Percentiles rank a stretch among this genome's conserved stretches.
Evolutionary conservation across 2,113 vertebrate species (phyloP).

Genomic region (Oncorhynchus masou): DNA sequence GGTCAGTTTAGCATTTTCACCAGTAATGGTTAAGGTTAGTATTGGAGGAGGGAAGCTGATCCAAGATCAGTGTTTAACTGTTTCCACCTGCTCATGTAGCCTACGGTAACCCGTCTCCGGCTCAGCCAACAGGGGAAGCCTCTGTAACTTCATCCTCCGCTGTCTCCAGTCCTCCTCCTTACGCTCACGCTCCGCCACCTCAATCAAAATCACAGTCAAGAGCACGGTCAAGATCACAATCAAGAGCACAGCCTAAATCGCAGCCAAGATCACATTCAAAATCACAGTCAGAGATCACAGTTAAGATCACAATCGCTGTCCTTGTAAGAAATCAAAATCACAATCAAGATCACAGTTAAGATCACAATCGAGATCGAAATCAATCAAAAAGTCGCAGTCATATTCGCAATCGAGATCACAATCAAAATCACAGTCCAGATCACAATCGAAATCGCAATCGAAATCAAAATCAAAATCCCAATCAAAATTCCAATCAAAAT

Average conservation of each 20-base stretch:
- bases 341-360: too few species aligned
- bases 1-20: too few species aligned
- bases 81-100: slow-evolving; percentile 62
- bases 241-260: too few species aligned
- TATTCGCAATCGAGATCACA: too few species aligned
- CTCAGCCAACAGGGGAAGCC: slow-evolving; percentile 39
- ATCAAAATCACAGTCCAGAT: too few species aligned
- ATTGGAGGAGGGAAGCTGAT: too few species aligned
- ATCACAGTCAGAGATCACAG: not conserved
- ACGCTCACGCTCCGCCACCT: slow-evolving; percentile 47
- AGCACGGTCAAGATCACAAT: not conserved
- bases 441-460: not conserved
- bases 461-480: not conserved
- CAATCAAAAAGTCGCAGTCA: not conserved
- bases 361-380: too few species aligned
- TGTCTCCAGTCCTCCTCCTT: slow-evolving; percentile 76
- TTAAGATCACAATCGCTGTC: too few species aligned
- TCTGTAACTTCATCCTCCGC: slow-evolving; percentile 55
- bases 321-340: too few species aligned
- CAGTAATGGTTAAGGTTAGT: too few species aligned
- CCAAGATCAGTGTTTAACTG: too few species aligned
- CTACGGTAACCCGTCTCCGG: slow-evolving; percentile 74
- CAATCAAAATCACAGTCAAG: not conserved
- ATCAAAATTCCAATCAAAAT: not conserved
- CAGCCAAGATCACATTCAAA: too few species aligned